Conservation (phyloP, 2,888 invertebrate species). For the Agrochola litura region DNA sequence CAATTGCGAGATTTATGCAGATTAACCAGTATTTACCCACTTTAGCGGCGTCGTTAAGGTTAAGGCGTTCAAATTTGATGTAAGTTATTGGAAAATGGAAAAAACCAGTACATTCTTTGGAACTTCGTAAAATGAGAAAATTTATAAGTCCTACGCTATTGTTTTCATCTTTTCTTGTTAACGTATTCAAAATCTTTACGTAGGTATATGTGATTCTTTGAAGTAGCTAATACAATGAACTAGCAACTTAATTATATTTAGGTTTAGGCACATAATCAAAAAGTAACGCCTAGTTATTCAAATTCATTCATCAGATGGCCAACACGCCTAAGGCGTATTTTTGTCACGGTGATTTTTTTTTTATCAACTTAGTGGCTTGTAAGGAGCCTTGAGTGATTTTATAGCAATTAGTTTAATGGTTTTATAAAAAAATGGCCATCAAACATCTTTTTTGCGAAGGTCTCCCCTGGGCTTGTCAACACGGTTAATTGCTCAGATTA, state of each 20-base stretch:
- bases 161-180: neutral
- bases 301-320: neutral
- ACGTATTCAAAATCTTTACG: neutral
- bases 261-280: too few relatives aligned
- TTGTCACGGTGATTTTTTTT: neutral
- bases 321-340: neutral
- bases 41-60: neutral
- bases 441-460: constrained; percentile 20
- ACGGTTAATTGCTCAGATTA: constrained; percentile 65
- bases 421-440: neutral
- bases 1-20: constrained; percentile 11
- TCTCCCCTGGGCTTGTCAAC: constrained; percentile 35
- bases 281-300: neutral
- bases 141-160: neutral
- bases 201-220: neutral
- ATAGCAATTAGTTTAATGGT: constrained; percentile 13
- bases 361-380: neutral
- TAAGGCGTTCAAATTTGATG: neutral
- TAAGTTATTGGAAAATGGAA: constrained; percentile 16
- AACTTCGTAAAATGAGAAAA: neutral
- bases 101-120: neutral
- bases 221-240: neutral
- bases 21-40: constrained; percentile 8
- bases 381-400: neutral
- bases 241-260: neutral